Evolutionary conservation across 2,797 vertebrate species (phyloP).

Genomic region (Galagoides demidoff): DNA sequence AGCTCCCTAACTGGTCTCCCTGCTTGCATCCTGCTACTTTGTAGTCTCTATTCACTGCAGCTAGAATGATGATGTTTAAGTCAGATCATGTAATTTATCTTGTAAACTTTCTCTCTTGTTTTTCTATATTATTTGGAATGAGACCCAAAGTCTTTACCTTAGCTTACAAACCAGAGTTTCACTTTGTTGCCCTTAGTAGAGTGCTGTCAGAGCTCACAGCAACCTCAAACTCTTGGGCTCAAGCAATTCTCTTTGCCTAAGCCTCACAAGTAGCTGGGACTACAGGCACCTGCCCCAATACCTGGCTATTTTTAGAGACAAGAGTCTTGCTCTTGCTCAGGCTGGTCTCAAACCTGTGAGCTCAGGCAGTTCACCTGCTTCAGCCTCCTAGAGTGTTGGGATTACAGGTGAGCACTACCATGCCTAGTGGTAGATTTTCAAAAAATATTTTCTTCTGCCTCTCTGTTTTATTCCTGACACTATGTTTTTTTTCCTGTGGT

Average conservation of each 20-base stretch:
- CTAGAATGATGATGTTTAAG: neutral
- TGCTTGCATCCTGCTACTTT: neutral
- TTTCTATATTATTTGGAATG: neutral
- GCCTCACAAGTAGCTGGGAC: neutral
- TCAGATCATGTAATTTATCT: neutral
- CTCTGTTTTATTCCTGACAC: neutral
- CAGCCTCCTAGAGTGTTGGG: neutral
- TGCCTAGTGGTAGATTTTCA: neutral
- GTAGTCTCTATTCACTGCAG: neutral
- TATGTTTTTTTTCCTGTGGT: neutral
- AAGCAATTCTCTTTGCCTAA: neutral
- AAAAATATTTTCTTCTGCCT: neutral
- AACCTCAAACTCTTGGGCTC: neutral
- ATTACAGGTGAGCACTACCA: neutral
- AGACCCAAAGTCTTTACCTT: neutral
- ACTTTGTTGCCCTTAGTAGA: neutral
- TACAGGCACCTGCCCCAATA: neutral
- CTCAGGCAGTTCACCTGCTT: neutral
- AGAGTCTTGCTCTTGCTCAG: neutral
- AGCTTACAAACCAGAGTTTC: neutral
- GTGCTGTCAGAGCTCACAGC: neutral
- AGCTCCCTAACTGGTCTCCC: neutral
- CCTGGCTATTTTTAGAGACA: neutral
- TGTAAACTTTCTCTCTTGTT: neutral
- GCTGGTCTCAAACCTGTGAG: neutral